phyloP scores from a whole-genome alignment of 2,797 vertebrate genomes.

The Intellagama lesueurii region DNA sequence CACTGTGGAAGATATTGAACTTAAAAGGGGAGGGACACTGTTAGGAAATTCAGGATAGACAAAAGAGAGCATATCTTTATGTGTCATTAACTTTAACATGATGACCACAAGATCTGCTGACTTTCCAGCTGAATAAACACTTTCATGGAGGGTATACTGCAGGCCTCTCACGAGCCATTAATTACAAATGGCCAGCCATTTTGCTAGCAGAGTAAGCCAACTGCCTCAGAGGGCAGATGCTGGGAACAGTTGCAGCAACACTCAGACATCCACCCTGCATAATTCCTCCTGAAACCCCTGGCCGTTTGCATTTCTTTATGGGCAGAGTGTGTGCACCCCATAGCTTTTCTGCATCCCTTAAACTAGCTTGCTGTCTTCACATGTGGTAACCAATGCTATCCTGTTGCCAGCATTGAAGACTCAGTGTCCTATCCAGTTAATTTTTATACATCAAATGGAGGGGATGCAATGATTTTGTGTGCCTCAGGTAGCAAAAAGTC shows the following conservation, averaged over 20 bases:
- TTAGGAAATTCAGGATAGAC: not conserved
- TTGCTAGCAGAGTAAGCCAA: not conserved
- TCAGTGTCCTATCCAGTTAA: not conserved
- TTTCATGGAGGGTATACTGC: not conserved
- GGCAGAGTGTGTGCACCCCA: not conserved
- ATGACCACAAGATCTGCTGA: not conserved
- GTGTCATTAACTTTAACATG: not conserved
- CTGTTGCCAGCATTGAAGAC: not conserved
- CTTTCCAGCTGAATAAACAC: not conserved
- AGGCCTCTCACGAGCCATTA: not conserved
- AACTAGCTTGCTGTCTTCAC: not conserved
- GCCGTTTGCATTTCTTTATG: not conserved
- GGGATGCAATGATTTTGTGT: too few species aligned
- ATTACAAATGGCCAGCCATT: not conserved
- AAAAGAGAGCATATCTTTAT: not conserved
- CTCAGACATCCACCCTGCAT: not conserved
- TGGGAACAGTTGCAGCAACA: not conserved
- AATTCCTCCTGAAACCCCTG: not conserved
- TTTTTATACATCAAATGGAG: not conserved
- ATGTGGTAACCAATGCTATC: not conserved
- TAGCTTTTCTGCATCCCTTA: not conserved
- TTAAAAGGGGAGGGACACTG: not conserved
- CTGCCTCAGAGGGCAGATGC: not conserved
- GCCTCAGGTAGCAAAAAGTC: too few species aligned
- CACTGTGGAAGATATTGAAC: not conserved